phyloP scores from a whole-genome alignment of 2,888 invertebrate species.

The Leucozona laternaria region DNA sequence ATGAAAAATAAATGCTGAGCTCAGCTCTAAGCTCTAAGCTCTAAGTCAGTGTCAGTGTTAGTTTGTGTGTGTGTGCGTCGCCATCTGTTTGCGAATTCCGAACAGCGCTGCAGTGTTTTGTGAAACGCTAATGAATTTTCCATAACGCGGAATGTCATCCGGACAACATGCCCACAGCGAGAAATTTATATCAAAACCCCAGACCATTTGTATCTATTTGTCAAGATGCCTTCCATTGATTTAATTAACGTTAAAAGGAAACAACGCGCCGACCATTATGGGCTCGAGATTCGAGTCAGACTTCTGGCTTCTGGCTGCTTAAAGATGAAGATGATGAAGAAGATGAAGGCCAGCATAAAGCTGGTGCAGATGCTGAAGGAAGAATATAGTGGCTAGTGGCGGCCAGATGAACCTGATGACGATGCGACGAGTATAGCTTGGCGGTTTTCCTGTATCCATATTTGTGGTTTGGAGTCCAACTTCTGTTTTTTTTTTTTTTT shows the following conservation, averaged over 20 bases:
- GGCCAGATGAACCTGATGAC: slow-evolving; percentile 44
- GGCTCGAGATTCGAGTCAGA: slow-evolving; percentile 32
- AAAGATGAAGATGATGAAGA: slow-evolving; percentile 17
- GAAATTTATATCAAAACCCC: slow-evolving; percentile 66
- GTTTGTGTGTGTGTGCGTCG: slow-evolving; percentile 4
- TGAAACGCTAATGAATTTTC: slow-evolving; percentile 74
- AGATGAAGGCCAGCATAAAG: slow-evolving; percentile 11
- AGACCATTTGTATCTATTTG: slow-evolving; percentile 76
- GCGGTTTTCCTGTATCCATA: slow-evolving; percentile 56
- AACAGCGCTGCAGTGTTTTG: slow-evolving; percentile 61
- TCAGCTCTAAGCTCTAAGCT: no score
- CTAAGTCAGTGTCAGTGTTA: background rate
- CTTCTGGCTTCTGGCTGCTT: slow-evolving; percentile 7
- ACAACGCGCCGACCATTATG: slow-evolving; percentile 69
- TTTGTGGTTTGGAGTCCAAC: slow-evolving; percentile 55
- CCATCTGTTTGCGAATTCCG: slow-evolving; percentile 59
- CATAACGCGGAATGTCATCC: slow-evolving; percentile 73
- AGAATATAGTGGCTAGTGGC: background rate
- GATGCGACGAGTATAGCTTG: background rate
- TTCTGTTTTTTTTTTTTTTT: slow-evolving; percentile 19
- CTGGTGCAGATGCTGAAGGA: background rate
- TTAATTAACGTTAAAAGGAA: slow-evolving; percentile 76
- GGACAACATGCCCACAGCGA: slow-evolving; percentile 67
- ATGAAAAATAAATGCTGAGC: slow-evolving; percentile 1
- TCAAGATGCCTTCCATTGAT: slow-evolving; percentile 76